A percentile compares a stretch with the other conserved stretches of the same genome.
phyloP scores from a whole-genome alignment of 2,797 vertebrate species.

The Ibycter americanus region DNA sequence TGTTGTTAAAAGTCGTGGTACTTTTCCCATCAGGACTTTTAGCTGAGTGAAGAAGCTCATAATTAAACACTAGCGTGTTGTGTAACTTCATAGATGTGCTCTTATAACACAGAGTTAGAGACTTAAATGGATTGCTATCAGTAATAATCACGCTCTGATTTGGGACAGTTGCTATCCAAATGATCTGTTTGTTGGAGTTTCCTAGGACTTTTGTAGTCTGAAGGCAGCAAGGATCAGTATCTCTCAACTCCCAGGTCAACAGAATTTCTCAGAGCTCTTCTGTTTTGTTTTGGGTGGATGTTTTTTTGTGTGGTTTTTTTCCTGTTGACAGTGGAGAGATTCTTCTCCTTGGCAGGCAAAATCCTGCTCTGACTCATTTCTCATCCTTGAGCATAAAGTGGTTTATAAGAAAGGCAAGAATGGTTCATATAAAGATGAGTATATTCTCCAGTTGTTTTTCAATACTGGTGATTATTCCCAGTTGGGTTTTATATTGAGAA shows the following conservation, averaged over 20 bases:
- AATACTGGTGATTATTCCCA: not conserved
- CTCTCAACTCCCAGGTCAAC: not conserved
- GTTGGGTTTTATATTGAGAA: not conserved
- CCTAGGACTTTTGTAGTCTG: not conserved
- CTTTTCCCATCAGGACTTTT: not conserved
- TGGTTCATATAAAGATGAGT: not conserved
- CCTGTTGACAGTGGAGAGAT: not conserved
- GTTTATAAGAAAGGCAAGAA: not conserved
- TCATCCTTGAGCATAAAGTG: not conserved
- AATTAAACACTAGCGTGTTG: not conserved
- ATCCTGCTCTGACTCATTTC: conserved; percentile 7
- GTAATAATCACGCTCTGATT: not conserved
- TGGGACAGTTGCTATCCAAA: not conserved
- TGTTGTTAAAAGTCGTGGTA: not conserved
- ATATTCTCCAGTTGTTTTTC: not conserved
- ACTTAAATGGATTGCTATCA: not conserved
- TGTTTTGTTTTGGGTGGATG: not conserved
- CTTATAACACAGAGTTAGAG: not conserved
- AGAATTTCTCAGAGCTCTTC: not conserved
- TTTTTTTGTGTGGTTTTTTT: not conserved
- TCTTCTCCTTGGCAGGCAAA: not conserved
- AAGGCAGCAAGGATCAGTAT: not conserved
- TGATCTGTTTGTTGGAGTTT: not conserved
- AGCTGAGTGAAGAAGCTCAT: not conserved
- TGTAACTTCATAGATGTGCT: not conserved